Percentiles rank a stretch among this genome's conserved stretches.
Evolutionary conservation across 1,140 invertebrate genomes (phyloP).

Genomic region (Caenorhabditis tropicalis): DNA sequence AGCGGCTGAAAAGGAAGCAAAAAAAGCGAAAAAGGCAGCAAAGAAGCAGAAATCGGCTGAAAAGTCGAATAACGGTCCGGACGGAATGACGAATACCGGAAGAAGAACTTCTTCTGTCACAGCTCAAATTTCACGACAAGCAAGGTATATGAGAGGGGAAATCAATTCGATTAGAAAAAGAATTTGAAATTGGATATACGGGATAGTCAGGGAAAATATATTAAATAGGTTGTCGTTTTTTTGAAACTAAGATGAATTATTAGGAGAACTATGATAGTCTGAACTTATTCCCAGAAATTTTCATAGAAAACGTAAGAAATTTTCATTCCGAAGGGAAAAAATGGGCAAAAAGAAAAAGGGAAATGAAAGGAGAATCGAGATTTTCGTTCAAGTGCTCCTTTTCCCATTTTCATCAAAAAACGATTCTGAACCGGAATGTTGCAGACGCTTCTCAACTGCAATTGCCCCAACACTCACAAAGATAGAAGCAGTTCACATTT

Average conservation of each 20-base stretch:
- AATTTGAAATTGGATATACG: too few relatives aligned
- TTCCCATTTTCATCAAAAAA: background rate
- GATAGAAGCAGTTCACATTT: slow-evolving; percentile 33
- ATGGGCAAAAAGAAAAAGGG: background rate
- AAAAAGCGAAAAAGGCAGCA: background rate
- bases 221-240: too few relatives aligned
- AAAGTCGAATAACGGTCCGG: slow-evolving; percentile 6
- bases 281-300: too few relatives aligned
- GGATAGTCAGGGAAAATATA: too few relatives aligned
- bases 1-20: background rate
- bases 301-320: background rate
- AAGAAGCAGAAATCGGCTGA: background rate
- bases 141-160: too few relatives aligned
- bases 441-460: slow-evolving; percentile 20
- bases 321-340: background rate
- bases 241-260: too few relatives aligned
- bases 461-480: slow-evolving; percentile 16
- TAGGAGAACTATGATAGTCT: too few relatives aligned
- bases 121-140: background rate
- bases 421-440: background rate
- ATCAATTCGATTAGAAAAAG: too few relatives aligned
- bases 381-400: slow-evolving; percentile 22
- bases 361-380: background rate
- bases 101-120: slow-evolving; percentile 14
- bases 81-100: slow-evolving; percentile 31